A percentile compares a stretch with the other conserved stretches of the same genome.
These are phyloP conservation scores for Myrmecophaga tridactyla DNA, from an alignment of 2,113 vertebrate genomes.

Conservation along the genomic window DNA sequence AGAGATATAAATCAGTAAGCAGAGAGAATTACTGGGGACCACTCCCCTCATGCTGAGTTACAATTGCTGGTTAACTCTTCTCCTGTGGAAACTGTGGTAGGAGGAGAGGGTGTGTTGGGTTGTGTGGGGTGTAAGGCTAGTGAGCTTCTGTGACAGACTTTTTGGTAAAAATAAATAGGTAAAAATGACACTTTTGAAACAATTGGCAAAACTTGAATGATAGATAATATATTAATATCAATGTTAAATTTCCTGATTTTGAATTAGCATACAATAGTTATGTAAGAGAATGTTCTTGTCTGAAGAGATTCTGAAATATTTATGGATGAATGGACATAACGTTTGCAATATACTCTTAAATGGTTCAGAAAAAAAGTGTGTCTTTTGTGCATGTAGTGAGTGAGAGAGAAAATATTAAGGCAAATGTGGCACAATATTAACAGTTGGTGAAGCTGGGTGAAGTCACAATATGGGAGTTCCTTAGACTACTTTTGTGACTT, in stretches of 20 bases:
- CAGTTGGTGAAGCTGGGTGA: neutral
- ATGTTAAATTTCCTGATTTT: neutral
- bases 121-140: rapidly evolving
- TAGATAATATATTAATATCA: neutral
- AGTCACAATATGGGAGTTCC: neutral
- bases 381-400: neutral
- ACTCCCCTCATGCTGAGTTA: rapidly evolving
- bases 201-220: neutral
- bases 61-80: too few species aligned
- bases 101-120: neutral
- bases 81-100: neutral
- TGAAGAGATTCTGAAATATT: neutral
- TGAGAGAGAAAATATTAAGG: neutral
- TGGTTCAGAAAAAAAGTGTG: neutral
- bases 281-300: neutral
- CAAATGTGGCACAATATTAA: neutral
- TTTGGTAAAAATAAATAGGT: neutral
- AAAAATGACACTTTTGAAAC: neutral
- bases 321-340: too few species aligned
- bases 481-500: neutral
- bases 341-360: neutral
- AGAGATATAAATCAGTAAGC: neutral
- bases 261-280: neutral
- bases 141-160: neutral
- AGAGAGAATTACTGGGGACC: rapidly evolving